These are phyloP conservation scores for Laodelphax striatellus DNA, from an alignment of 1,140 invertebrate species.

Conservation along the genomic window DNA sequence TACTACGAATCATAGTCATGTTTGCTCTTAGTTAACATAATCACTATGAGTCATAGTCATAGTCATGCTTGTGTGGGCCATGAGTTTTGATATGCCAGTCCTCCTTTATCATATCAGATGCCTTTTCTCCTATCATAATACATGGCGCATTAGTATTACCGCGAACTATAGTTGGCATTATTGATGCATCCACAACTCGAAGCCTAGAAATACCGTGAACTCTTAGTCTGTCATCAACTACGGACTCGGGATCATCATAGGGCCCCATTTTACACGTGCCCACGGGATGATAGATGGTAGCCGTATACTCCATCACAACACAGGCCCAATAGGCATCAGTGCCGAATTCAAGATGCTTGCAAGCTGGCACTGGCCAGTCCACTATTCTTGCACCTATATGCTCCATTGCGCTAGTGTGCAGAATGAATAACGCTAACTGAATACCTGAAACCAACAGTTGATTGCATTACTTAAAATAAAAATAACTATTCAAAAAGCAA, in stretches of 20 bases:
- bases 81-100: slow-evolving; percentile 20
- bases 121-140: slow-evolving; percentile 48
- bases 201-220: slow-evolving; percentile 32
- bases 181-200: slow-evolving; percentile 34
- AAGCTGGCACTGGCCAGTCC: slow-evolving; percentile 32
- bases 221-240: slow-evolving; percentile 35
- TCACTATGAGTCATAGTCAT: no score
- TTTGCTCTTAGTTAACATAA: no score
- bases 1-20: no score
- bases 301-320: slow-evolving; percentile 60
- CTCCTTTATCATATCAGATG: slow-evolving; percentile 36
- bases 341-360: slow-evolving; percentile 32
- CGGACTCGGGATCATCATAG: slow-evolving; percentile 29
- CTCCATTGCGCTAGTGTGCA: slow-evolving; percentile 29
- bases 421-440: slow-evolving; percentile 20
- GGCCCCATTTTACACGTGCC: slow-evolving; percentile 42
- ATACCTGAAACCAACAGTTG: background rate
- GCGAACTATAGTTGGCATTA: slow-evolving; percentile 38
- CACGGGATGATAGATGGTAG: slow-evolving; percentile 76
- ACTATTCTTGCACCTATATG: slow-evolving; percentile 28
- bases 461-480: no score
- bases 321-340: slow-evolving; percentile 52
- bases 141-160: slow-evolving; percentile 41
- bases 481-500: no score
- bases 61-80: background rate